These are phyloP conservation scores for Argyra leucocephala DNA, from an alignment of 2,888 invertebrate species.

Conservation along the genomic window DNA sequence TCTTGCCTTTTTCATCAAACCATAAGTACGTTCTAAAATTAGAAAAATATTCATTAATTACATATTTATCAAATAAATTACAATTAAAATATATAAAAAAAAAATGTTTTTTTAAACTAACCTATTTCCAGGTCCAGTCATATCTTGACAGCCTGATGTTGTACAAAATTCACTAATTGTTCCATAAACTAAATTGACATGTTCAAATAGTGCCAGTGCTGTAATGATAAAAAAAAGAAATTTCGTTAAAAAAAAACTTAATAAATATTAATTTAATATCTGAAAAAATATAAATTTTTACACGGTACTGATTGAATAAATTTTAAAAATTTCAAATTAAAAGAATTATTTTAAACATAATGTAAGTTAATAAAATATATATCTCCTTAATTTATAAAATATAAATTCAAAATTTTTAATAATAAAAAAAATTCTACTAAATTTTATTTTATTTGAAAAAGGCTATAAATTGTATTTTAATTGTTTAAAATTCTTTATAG, in stretches of 20 bases:
- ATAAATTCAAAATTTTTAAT: too few species aligned
- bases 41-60: conserved; percentile 19
- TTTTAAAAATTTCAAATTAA: too few species aligned
- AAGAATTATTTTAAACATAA: too few species aligned
- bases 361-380: too few species aligned
- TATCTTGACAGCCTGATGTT: conserved; percentile 86
- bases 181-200: conserved; percentile 97
- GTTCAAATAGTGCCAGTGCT: conserved; percentile 96
- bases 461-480: too few species aligned
- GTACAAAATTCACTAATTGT: conserved; percentile 98
- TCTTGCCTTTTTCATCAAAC: conserved; percentile 98
- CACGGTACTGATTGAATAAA: too few species aligned
- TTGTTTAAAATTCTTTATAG: too few species aligned
- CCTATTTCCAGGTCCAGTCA: conserved; percentile 93
- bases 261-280: background rate
- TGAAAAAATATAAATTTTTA: too few species aligned
- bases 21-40: conserved; percentile 81
- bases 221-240: conserved; percentile 35
- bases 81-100: background rate
- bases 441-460: too few species aligned
- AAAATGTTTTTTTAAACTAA: conserved; percentile 39
- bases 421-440: too few species aligned
- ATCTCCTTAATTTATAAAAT: too few species aligned
- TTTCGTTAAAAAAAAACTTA: too few species aligned
- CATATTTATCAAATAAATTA: conserved; percentile 9